These are phyloP conservation scores for Baccha elongata DNA, from an alignment of 2,888 invertebrate species.

Conservation along the genomic window DNA sequence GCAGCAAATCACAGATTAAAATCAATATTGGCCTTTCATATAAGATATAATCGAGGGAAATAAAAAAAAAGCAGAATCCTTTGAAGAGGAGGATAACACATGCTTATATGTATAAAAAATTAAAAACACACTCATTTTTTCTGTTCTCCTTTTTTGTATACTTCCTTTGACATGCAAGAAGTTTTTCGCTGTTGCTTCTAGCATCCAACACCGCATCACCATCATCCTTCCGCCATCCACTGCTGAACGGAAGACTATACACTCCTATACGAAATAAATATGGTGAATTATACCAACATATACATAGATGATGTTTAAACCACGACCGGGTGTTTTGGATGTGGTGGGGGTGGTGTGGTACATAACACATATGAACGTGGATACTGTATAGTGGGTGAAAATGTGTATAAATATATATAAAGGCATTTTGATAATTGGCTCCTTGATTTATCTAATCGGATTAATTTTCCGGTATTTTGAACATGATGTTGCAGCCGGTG, in stretches of 20 bases:
- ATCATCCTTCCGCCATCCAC: not conserved
- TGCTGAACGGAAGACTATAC: not conserved
- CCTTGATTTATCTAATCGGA: constrained; percentile 69
- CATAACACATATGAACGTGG: constrained; percentile 16
- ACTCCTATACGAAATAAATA: not conserved
- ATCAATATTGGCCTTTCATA: constrained; percentile 60
- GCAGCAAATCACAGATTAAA: constrained; percentile 55
- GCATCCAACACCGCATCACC: constrained; percentile 5
- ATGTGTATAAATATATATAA: constrained; percentile 50
- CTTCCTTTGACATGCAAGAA: constrained; percentile 45
- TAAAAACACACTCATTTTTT: constrained; percentile 43
- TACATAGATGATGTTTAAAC: no score
- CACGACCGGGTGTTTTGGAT: constrained; percentile 7
- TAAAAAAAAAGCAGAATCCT: constrained; percentile 14
- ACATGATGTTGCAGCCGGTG: constrained; percentile 49
- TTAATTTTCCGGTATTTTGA: constrained; percentile 70
- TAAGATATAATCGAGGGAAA: constrained; percentile 9
- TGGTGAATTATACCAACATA: no score
- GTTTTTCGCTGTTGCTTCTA: constrained; percentile 36
- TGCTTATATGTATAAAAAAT: constrained; percentile 61
- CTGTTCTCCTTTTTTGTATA: constrained; percentile 2
- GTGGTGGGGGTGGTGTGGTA: no score
- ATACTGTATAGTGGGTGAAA: not conserved
- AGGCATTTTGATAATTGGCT: constrained; percentile 68
- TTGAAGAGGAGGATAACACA: constrained; percentile 51